phyloP scores from a whole-genome alignment of 1,140 invertebrate genomes.

The Drosophila nebulosa region DNA sequence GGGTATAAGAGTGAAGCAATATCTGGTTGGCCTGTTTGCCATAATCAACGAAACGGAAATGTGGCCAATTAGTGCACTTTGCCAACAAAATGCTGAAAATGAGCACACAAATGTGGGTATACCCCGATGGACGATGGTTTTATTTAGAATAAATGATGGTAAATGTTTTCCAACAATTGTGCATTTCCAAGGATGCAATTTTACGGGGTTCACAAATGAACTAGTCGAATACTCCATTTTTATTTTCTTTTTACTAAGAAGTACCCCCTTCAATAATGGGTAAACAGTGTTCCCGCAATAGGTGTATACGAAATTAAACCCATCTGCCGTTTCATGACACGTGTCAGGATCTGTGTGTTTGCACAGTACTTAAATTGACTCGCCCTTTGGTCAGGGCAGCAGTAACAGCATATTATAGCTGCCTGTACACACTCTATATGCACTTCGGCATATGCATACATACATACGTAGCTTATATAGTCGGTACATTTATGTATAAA shows the following conservation, averaged over 20 bases:
- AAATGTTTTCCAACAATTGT: too few relatives aligned
- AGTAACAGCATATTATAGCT: neutral
- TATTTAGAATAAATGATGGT: neutral
- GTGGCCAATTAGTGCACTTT: neutral
- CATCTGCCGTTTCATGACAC: neutral
- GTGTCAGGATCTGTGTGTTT: slow-evolving; percentile 31
- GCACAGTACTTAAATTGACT: slow-evolving; percentile 35
- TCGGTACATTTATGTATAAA: neutral
- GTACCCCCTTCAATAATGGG: neutral
- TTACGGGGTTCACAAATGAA: too few relatives aligned
- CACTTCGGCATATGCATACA: neutral
- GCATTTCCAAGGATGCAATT: too few relatives aligned
- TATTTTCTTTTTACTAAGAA: neutral
- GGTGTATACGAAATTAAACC: neutral
- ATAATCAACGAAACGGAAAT: neutral
- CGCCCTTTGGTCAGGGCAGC: slow-evolving; percentile 15
- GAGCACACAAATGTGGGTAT: neutral
- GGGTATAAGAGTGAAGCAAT: neutral
- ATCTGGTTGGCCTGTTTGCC: neutral
- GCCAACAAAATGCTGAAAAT: neutral
- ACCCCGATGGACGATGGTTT: neutral
- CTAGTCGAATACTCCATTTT: too few relatives aligned
- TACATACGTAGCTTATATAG: neutral
- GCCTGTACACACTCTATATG: neutral
- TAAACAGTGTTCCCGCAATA: neutral